Evolutionary conservation across 2,113 vertebrate genomes (phyloP).

Genomic region (Pterocles burchelli): DNA sequence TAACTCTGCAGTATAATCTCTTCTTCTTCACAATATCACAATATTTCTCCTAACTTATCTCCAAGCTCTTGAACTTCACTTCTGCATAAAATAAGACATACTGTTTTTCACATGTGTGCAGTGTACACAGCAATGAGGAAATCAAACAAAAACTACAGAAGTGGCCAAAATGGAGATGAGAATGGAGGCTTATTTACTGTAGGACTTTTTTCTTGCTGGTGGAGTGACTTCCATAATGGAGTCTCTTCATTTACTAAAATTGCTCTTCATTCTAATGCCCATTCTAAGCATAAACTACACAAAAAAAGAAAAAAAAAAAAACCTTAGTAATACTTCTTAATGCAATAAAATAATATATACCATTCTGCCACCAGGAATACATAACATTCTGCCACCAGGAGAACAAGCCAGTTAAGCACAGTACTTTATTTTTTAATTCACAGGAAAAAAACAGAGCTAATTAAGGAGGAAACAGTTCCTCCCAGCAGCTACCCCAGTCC

Average conservation of each 20-base stretch:
- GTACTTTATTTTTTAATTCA: background rate
- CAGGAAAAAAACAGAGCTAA: conserved; percentile 9
- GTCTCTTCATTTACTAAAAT: background rate
- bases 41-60: conserved; percentile 39
- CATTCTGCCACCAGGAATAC: conserved; percentile 8
- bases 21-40: conserved; percentile 16
- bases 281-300: background rate
- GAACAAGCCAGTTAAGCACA: conserved; percentile 3
- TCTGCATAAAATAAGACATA: background rate
- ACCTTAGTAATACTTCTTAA: background rate
- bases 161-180: background rate
- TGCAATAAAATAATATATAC: background rate
- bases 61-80: background rate
- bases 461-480: background rate
- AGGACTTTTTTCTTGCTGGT: background rate
- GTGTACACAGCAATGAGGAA: background rate
- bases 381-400: background rate
- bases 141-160: background rate
- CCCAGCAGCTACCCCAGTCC: background rate
- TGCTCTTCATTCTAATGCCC: background rate
- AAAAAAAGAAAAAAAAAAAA: background rate
- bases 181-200: background rate
- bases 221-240: background rate
- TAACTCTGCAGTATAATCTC: background rate
- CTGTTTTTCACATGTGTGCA: background rate